Percentiles rank a stretch among this genome's conserved stretches.
Evolutionary conservation across 2,797 vertebrate species (phyloP).

Genomic region (Zonotrichia albicollis): DNA sequence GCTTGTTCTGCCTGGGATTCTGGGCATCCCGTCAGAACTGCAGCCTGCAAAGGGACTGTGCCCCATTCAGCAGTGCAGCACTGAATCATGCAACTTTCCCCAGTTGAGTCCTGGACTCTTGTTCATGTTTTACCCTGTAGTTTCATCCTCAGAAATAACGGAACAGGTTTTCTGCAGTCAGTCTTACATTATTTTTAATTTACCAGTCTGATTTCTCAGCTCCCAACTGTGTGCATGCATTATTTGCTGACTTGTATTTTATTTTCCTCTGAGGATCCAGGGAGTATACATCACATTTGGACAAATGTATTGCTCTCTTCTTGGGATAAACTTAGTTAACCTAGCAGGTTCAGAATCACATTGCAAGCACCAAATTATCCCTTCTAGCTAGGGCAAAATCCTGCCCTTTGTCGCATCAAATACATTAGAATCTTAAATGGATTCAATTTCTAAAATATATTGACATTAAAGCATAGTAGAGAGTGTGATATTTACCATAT

Average conservation of each 20-base stretch:
- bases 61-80: neutral
- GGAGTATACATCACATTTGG: neutral
- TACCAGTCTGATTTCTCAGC: neutral
- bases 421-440: neutral
- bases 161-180: neutral
- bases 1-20: neutral
- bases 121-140: neutral
- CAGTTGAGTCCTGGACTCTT: neutral
- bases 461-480: neutral
- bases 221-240: neutral
- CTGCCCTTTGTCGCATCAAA: neutral
- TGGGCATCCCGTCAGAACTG: neutral
- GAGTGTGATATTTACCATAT: neutral
- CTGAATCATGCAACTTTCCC: neutral
- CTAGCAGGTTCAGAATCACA: neutral
- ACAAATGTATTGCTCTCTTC: neutral
- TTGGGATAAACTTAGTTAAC: neutral
- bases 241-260: neutral
- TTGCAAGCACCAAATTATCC: neutral
- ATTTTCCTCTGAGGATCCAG: neutral
- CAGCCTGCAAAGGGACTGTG: neutral
- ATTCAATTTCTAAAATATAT: neutral
- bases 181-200: neutral
- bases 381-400: neutral
- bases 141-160: neutral